Evolutionary conservation across 2,888 invertebrate species (phyloP), one percentile per base, ranked within the genome.

Genomic region (Aleiodes alternator): DNA sequence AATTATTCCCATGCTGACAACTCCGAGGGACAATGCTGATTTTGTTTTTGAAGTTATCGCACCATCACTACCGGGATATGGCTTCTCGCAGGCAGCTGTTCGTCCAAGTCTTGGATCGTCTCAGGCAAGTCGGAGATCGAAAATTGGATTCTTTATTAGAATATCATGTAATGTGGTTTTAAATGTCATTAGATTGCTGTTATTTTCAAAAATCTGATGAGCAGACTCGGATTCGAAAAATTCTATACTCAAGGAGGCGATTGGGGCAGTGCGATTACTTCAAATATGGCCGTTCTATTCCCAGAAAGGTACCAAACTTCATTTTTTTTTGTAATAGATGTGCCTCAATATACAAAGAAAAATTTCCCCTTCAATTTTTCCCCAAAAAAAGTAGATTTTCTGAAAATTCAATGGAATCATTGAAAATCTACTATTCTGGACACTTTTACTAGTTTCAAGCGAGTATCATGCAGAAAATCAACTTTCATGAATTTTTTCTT

Each of bases 51-150:
- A 95, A 87, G 88, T 95, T 76, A 91, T 95, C 48, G 92, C 90
- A 0, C 94, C 95, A 0, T 94, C 94, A 69, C 86, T 95, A 73
- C 94, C 94, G 0, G 95, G 95, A 5, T 94, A 92, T 85, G 94
- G 93, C 9, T 95, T 92, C 88, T 94, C 94, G 8, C 91, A 94
- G 34, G 87, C 89, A 3, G 90, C 93, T 0, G 88, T 90, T 38
- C 90, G 90, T 75, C 89, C 89, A 23, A 93, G 93, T 80, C 80
- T 89, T 53, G 86, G 83, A 1, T 43, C 84, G 0, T 79, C 85
- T 5, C 83, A 88, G 80, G 88, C 87, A 38, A 73, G 43, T 34
- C 34, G 34, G 6, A 6, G 34, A 34, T 34, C 34, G 4, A 34
- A 4, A 34, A 3, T 6, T 6, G 6, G 6, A 4, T 1, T 34